Evolutionary conservation across 2,113 vertebrate species (phyloP).

Genomic region (Lophochroa leadbeateri): DNA sequence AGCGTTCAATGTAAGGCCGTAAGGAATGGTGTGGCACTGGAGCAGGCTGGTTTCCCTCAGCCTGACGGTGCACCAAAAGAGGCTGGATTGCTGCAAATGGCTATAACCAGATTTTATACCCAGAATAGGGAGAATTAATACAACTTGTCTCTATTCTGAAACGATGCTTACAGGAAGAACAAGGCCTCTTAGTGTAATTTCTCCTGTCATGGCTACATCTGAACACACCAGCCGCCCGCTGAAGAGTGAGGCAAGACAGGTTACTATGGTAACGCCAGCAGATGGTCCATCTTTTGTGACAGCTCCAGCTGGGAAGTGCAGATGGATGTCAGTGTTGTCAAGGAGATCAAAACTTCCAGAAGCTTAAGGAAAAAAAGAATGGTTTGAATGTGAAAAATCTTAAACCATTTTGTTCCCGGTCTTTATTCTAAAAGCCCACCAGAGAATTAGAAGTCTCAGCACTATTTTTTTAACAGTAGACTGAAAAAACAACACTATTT

Average conservation of each 20-base stretch:
- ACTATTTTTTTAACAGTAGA: not conserved
- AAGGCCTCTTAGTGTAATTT: conserved; percentile 95
- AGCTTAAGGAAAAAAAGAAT: conserved; percentile 77
- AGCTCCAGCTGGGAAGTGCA: conserved; percentile 98
- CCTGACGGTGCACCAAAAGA: not conserved
- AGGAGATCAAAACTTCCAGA: conserved; percentile 91
- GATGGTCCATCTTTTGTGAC: conserved; percentile 99
- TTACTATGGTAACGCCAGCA: conserved; percentile 97
- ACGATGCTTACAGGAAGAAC: conserved; percentile 90
- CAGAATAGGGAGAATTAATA: not conserved
- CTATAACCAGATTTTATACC: not conserved
- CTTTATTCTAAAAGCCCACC: conserved; percentile 23
- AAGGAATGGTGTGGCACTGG: not conserved
- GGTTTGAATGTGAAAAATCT: conserved; percentile 59
- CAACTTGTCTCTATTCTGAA: not conserved
- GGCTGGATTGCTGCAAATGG: not conserved
- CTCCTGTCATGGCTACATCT: conserved; percentile 97
- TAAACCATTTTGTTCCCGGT: conserved; percentile 19
- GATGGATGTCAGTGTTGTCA: conserved; percentile 98
- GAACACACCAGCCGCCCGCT: conserved; percentile 92
- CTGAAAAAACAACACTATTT: not conserved
- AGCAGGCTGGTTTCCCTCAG: not conserved
- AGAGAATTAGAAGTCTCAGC: not conserved
- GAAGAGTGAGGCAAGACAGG: conserved; percentile 95
- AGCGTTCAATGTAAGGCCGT: not conserved